phyloP scores from a whole-genome alignment of 2,888 invertebrate genomes.

The Cheilosia vulpina region DNA sequence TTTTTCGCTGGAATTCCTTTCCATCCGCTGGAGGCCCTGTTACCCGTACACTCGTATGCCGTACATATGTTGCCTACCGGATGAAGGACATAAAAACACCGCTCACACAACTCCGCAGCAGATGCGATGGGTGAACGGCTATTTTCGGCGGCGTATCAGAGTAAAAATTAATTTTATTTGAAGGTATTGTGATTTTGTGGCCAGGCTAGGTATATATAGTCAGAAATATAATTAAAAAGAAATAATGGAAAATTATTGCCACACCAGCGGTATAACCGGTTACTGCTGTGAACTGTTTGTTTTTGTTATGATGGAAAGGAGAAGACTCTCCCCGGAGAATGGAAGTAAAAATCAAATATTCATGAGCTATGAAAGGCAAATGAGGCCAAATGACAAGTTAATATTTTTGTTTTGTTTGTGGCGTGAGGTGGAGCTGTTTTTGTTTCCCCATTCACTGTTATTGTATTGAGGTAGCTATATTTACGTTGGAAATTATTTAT shows the following conservation, averaged over 20 bases:
- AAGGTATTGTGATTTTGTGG: constrained; percentile 59
- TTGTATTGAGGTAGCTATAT: constrained; percentile 2
- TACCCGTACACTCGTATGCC: not conserved
- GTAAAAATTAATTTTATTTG: constrained; percentile 70
- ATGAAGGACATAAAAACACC: constrained; percentile 21
- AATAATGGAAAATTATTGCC: constrained; percentile 35
- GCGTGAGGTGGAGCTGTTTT: not conserved
- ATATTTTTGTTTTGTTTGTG: constrained; percentile 62
- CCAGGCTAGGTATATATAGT: not conserved
- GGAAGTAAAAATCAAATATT: constrained; percentile 69
- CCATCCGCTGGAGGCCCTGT: constrained; percentile 5
- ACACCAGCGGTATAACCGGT: not conserved
- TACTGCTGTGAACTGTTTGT: not conserved
- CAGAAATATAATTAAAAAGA: constrained; percentile 37
- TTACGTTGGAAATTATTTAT: constrained; percentile 61
- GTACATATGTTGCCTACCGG: constrained; percentile 11
- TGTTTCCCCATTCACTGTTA: not conserved
- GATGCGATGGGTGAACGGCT: constrained; percentile 20
- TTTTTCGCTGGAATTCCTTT: constrained; percentile 22
- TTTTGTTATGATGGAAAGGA: constrained; percentile 27
- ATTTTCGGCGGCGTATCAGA: constrained; percentile 59
- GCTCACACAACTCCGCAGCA: constrained; percentile 6
- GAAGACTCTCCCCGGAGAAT: constrained; percentile 31
- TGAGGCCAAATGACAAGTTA: constrained; percentile 74
- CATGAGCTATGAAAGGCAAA: constrained; percentile 70